phyloP scores from a whole-genome alignment of 2,888 invertebrate species.

The Andrena minutula region DNA sequence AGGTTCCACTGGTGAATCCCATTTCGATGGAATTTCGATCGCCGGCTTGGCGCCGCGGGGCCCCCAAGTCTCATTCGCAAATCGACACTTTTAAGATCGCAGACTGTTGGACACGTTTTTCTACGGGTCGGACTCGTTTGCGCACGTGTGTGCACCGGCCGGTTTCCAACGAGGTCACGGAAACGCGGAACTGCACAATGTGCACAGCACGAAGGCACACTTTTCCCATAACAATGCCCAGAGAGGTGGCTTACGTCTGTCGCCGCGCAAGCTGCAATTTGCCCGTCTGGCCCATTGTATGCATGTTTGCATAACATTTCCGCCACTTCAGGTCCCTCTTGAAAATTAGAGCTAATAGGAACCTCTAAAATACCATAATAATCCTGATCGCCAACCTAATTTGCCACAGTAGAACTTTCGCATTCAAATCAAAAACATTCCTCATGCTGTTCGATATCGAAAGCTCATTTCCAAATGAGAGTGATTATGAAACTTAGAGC shows the following conservation, averaged over 20 bases:
- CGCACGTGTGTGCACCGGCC: slow-evolving; percentile 46
- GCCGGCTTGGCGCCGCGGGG: not conserved
- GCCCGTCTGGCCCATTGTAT: slow-evolving; percentile 58
- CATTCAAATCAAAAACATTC: too few species aligned
- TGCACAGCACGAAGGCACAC: slow-evolving; percentile 82
- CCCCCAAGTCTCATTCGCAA: not conserved
- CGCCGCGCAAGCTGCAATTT: slow-evolving; percentile 70
- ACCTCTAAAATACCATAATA: too few species aligned
- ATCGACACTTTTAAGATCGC: slow-evolving; percentile 15
- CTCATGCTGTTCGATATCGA: too few species aligned
- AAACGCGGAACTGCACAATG: slow-evolving; percentile 81
- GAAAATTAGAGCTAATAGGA: not conserved
- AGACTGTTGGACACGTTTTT: slow-evolving; percentile 21
- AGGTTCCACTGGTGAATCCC: not conserved
- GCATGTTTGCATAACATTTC: slow-evolving; percentile 70
- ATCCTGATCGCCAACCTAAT: too few species aligned
- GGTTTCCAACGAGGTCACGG: slow-evolving; percentile 82
- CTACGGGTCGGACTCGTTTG: slow-evolving; percentile 42
- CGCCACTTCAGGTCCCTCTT: not conserved
- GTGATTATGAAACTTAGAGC: too few species aligned
- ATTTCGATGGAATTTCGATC: not conserved
- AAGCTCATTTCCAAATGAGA: too few species aligned
- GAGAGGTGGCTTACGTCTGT: slow-evolving; percentile 68
- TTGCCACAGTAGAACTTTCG: too few species aligned
- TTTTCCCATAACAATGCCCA: slow-evolving; percentile 81